Evolutionary conservation across 2,113 vertebrate species (phyloP), one percentile per base, ranked within the genome.

Genomic region (Bufo bufo): DNA sequence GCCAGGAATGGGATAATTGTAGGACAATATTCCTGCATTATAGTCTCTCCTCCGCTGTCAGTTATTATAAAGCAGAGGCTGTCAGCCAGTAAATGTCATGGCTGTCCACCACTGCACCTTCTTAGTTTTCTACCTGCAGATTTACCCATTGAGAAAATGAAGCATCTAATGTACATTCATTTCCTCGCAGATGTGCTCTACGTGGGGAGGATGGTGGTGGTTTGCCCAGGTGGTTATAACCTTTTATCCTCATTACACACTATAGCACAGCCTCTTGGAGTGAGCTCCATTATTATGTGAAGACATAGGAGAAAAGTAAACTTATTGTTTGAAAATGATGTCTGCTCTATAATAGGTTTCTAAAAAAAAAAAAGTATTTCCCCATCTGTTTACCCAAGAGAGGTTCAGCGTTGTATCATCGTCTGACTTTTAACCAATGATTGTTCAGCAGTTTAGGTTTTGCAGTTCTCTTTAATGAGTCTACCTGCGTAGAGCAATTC

Each of bases 61-160:
- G 80, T 77, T 88, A 81, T 87, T 87, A 84, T 88, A 63, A 66
- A 88, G 72, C 56, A 23, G 54, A 66, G 58, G 63, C 54, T 83
- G 71, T 83, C 86, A 88, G 71, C 79, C 69, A 52, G 58, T 65
- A 84, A 88, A 88, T 84, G 80, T 84, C 86, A 88, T 49, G 80
- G 59, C 80, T 17, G 72, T 63, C 86, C 80, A 43, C 71, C 23
- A 65, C 20, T 65, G 58, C 69, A 75, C 80, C 56, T 3, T 23
- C 45, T 83, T 54, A 56, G 58, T 50, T 54, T 83, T 66, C 16
- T 49, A 43, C 65, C 72, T 23, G 56, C 13, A 88, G 52, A 77
- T 83, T 56, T 50, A 82, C 54, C 79, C 61, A 16, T 81, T 59
- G n/a, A 45, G 56, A 59, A 50, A 81, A 61, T 61, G 78, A 58